These are phyloP conservation scores for Ephestia elutella DNA, from an alignment of 1,140 invertebrate species.

Conservation along the genomic window DNA sequence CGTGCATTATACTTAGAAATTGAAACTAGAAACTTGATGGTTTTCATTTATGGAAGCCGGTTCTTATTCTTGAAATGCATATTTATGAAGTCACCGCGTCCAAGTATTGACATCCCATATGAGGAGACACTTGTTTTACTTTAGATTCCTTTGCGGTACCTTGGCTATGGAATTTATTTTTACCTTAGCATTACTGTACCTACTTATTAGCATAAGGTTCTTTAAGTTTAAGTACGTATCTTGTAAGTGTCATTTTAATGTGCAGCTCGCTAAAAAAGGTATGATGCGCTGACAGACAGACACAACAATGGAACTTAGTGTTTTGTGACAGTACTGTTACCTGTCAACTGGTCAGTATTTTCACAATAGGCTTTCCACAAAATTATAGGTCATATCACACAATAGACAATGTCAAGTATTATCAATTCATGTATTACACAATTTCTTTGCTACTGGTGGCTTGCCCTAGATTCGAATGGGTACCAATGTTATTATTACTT, in stretches of 20 bases:
- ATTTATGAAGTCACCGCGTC: constrained; percentile 3
- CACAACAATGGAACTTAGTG: constrained; percentile 1
- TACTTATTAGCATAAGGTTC: constrained; percentile 2
- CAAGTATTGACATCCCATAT: constrained; percentile 4
- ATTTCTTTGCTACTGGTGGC: not conserved
- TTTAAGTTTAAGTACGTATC: not conserved
- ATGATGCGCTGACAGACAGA: not conserved
- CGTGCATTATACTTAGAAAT: constrained; percentile 2
- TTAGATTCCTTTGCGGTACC: constrained; percentile 1
- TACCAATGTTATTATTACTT: no score
- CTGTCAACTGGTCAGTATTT: constrained; percentile 1
- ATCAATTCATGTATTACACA: not conserved
- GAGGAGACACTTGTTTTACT: constrained; percentile 1
- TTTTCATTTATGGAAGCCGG: constrained; percentile 3
- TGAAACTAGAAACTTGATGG: constrained; percentile 1
- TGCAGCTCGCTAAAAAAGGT: constrained; percentile 1
- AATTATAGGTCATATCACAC: not conserved
- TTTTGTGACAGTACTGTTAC: not conserved
- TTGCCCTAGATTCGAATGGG: no score
- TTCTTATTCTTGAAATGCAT: constrained; percentile 3
- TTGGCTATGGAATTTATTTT: not conserved
- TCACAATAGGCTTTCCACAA: not conserved
- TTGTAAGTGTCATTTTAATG: constrained; percentile 5
- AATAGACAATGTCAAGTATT: not conserved
- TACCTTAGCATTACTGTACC: constrained; percentile 1